A percentile compares a stretch with the other conserved stretches of the same genome.
Conservation (phyloP, 2,888 invertebrate genomes). For the Athrips mouffetella region DNA sequence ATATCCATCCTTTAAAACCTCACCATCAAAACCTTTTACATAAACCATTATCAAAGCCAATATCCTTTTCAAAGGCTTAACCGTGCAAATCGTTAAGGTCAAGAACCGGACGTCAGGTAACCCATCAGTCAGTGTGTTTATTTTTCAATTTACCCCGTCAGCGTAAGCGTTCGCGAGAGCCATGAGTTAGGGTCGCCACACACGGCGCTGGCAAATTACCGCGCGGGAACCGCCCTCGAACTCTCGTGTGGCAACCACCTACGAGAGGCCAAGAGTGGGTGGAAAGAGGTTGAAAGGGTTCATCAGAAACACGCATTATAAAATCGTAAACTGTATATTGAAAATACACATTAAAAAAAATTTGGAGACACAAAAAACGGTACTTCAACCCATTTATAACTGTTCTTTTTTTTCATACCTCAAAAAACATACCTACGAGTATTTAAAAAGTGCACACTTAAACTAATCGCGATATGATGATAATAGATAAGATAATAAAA, state of each 20-base stretch:
- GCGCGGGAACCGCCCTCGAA: conserved; percentile 29
- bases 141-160: conserved; percentile 75
- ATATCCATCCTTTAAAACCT: background rate
- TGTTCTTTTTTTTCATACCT: no score
- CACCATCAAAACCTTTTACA: conserved; percentile 1
- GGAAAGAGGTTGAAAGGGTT: background rate
- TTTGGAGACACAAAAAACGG: no score
- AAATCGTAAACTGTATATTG: no score
- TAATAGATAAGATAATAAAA: no score
- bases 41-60: conserved; percentile 3
- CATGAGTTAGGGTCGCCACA: conserved; percentile 75
- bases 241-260: conserved; percentile 11
- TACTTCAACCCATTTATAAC: no score
- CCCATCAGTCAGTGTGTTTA: conserved; percentile 72
- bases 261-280: background rate
- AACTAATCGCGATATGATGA: no score
- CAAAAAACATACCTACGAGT: no score
- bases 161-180: conserved; percentile 27
- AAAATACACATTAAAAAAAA: no score
- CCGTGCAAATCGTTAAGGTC: conserved; percentile 24
- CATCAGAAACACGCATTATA: no score
- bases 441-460: no score
- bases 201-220: conserved; percentile 70
- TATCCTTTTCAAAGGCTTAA: conserved; percentile 10
- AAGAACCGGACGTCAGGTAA: background rate